Percentiles rank a stretch among this genome's conserved stretches.
Conservation (phyloP, 2,113 vertebrate species). For the Semnopithecus entellus region DNA sequence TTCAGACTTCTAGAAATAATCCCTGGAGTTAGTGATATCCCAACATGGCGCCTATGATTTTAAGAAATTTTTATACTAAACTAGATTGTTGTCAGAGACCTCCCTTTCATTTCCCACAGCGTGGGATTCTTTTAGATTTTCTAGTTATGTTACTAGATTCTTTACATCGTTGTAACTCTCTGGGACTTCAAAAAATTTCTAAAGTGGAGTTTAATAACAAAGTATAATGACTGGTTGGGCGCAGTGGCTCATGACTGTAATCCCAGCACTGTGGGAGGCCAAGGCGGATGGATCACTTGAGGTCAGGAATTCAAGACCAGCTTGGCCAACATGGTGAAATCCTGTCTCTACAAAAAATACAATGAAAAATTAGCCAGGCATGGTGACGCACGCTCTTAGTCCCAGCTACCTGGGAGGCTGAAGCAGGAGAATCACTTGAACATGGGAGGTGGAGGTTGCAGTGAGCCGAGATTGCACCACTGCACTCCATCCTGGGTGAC, state of each 20-base stretch:
- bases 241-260: too few relatives aligned
- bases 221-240: not conserved
- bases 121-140: not conserved
- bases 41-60: not conserved
- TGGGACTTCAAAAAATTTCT: not conserved
- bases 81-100: not conserved
- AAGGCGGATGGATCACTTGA: too few relatives aligned
- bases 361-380: too few relatives aligned
- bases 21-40: not conserved
- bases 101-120: not conserved
- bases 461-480: accelerated
- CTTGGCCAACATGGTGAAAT: too few relatives aligned
- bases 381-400: too few relatives aligned
- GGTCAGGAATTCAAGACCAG: too few relatives aligned
- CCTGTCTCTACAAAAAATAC: too few relatives aligned
- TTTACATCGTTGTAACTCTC: not conserved
- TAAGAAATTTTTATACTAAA: not conserved
- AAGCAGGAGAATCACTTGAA: too few relatives aligned
- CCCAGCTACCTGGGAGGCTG: too few relatives aligned
- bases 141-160: not conserved
- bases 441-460: too few relatives aligned
- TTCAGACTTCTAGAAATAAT: not conserved
- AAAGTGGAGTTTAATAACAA: not conserved
- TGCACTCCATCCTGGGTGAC: too few relatives aligned
- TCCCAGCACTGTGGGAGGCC: too few relatives aligned